Evolutionary conservation across 1,140 invertebrate genomes (phyloP).

Genomic region (Tenebrio molitor): DNA sequence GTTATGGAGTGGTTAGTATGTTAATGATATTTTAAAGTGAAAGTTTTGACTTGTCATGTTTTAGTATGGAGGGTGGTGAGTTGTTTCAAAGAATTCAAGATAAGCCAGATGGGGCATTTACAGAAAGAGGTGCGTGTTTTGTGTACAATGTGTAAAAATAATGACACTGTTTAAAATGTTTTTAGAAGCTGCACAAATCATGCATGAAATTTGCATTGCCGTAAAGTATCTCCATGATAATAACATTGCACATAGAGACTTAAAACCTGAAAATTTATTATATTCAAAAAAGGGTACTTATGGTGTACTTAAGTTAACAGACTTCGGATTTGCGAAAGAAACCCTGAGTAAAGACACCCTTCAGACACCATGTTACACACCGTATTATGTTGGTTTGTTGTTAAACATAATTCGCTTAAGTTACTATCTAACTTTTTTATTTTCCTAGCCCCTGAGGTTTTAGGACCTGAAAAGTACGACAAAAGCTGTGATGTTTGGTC

Average conservation of each 20-base stretch:
- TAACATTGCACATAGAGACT: slow-evolving; percentile 97
- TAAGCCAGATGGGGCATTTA: slow-evolving; percentile 92
- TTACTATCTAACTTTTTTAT: background rate
- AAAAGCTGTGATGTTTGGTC: slow-evolving; percentile 99
- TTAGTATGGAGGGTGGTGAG: slow-evolving; percentile 96
- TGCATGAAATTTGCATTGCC: slow-evolving; percentile 97
- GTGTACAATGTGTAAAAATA: background rate
- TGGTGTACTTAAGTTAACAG: slow-evolving; percentile 94
- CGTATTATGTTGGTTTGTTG: slow-evolving; percentile 91
- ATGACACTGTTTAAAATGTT: slow-evolving; percentile 28
- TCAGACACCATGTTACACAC: slow-evolving; percentile 98
- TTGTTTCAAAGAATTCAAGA: slow-evolving; percentile 97
- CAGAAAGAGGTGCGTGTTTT: slow-evolving; percentile 83
- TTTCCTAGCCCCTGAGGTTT: slow-evolving; percentile 89
- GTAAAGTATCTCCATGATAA: slow-evolving; percentile 94
- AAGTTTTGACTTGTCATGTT: too few relatives aligned
- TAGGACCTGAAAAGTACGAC: slow-evolving; percentile 98
- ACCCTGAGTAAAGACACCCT: slow-evolving; percentile 87
- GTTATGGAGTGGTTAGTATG: slow-evolving; percentile 94
- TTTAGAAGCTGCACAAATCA: slow-evolving; percentile 91
- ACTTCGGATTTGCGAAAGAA: slow-evolving; percentile 99
- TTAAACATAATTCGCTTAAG: slow-evolving; percentile 20
- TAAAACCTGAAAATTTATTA: slow-evolving; percentile 94
- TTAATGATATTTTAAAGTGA: too few relatives aligned
- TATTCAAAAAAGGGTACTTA: slow-evolving; percentile 80